Base-by-base conservation (phyloP, 2,888 invertebrate genomes). In the Cataglyphis altisquamis region DNA sequence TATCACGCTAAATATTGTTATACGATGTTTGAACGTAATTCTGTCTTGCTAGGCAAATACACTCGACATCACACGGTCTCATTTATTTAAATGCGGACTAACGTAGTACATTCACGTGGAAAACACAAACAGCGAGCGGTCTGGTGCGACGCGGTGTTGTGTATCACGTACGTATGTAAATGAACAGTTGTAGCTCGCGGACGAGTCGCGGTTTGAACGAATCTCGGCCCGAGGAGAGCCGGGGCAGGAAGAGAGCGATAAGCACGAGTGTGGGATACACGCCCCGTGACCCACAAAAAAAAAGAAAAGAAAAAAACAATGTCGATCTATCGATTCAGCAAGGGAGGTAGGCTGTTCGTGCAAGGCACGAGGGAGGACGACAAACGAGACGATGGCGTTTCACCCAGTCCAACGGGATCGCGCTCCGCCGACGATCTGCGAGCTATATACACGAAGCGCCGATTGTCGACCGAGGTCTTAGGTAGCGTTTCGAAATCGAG, bases 281-380 rank as follows among this genome's bases (percentile, higher is more conserved):
- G 48, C 6, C n/a, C 18, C 21, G 78, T 21, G 68, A 57, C 3
- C 78, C 41, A 36, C 60, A 12, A 80, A 8, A 80, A n/a, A 52
- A 52, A 89, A 91, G 1, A 32, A 32, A 32, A 52, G 18, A 89
- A 91, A 6, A 32, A 32, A 32, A 32, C 6, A 32, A 96, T 96
- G 96, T 96, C 96, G 91, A 97, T 98, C 97, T 98, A 98, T 95
- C 97, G 97, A 94, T 98, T 98, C 95, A 97, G 97, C 88, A 97
- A 97, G 95, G 97, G 97, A 94, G 94, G 94, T 62, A 96, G 97
- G 85, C 96, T 98, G 86, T 98, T 97, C 95, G 97, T 98, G 90
- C 97, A 97, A 95, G 97, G 97, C 63, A 97, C 96, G 36, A 95
- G 97, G 41, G 97, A 97, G 93, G 96, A 96, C 90, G 96, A 97